These are phyloP conservation scores for Laothoe populi DNA, from an alignment of 2,888 invertebrate species.

Conservation along the genomic window DNA sequence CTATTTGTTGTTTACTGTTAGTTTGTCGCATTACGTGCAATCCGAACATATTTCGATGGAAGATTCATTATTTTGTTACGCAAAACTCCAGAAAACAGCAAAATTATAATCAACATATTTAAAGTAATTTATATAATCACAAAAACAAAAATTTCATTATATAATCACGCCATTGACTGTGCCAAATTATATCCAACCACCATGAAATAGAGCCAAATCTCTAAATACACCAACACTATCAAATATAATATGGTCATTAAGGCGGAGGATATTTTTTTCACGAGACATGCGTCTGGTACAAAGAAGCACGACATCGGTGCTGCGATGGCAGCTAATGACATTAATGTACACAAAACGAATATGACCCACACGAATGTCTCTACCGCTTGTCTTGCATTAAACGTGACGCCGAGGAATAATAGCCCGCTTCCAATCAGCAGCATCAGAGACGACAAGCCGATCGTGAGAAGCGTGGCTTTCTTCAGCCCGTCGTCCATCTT, in stretches of 20 bases:
- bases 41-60: too few species aligned
- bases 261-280: conserved; percentile 44
- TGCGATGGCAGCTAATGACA: conserved; percentile 39
- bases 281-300: conserved; percentile 40
- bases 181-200: conserved; percentile 48
- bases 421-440: conserved; percentile 42
- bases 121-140: background rate
- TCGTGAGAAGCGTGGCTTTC: conserved; percentile 43
- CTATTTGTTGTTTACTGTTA: too few species aligned
- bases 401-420: conserved; percentile 45
- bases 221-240: conserved; percentile 44
- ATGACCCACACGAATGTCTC: conserved; percentile 37
- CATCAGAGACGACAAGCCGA: conserved; percentile 48
- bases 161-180: conserved; percentile 24
- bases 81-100: too few species aligned
- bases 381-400: conserved; percentile 27
- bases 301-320: conserved; percentile 54
- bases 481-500: conserved; percentile 42
- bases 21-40: too few species aligned
- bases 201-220: conserved; percentile 59
- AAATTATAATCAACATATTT: too few species aligned
- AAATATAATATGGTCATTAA: conserved; percentile 37
- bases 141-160: background rate
- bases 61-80: too few species aligned
- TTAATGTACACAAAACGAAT: conserved; percentile 41